Evolutionary conservation across 2,113 vertebrate genomes (phyloP).

Genomic region (Mormyrus iriodes): DNA sequence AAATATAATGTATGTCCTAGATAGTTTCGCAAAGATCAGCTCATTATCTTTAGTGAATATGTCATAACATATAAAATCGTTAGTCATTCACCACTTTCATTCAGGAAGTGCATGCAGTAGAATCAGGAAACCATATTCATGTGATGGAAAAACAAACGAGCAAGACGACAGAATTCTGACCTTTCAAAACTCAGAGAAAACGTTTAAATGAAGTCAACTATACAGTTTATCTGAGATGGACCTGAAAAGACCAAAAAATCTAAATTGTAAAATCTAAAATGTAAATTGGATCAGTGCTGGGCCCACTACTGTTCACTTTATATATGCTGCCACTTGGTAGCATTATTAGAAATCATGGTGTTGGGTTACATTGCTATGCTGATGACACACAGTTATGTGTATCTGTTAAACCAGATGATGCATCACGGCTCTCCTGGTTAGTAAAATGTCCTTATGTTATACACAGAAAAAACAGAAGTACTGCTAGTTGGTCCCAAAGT

Average conservation of each 20-base stretch:
- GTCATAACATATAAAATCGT: not conserved
- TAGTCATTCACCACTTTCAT: not conserved
- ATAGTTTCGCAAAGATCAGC: not conserved
- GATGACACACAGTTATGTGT: too few species aligned
- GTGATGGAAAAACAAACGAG: not conserved
- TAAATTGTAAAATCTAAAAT: too few species aligned
- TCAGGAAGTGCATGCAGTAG: not conserved
- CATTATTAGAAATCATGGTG: too few species aligned
- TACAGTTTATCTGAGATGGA: not conserved
- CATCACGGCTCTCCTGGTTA: too few species aligned
- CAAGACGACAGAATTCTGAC: not conserved
- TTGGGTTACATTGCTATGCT: too few species aligned
- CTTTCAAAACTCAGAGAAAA: not conserved
- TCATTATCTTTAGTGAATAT: not conserved
- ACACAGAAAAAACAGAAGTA: too few species aligned
- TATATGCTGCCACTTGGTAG: too few species aligned
- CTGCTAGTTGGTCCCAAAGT: too few species aligned
- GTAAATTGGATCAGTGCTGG: too few species aligned
- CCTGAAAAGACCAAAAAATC: not conserved
- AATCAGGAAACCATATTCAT: not conserved
- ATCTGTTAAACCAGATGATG: too few species aligned
- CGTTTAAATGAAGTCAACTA: not conserved
- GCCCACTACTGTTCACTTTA: too few species aligned
- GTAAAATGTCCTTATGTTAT: too few species aligned
- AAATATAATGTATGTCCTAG: not conserved